phyloP scores from a whole-genome alignment of 2,113 vertebrate species.

The Echinops telfairi region DNA sequence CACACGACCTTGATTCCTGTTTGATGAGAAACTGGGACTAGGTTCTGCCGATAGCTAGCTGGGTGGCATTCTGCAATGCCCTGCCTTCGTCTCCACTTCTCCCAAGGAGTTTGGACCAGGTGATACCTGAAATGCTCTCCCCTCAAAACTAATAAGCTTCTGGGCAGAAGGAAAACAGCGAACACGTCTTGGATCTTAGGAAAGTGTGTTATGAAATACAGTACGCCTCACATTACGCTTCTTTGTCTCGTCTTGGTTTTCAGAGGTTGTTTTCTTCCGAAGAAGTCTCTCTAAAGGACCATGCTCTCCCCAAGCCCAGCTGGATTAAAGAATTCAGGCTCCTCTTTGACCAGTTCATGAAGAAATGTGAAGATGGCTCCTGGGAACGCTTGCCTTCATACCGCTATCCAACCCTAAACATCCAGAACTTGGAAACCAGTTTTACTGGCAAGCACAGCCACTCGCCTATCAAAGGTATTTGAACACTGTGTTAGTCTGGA shows the following conservation, averaged over 20 bases:
- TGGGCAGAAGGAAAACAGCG: background rate
- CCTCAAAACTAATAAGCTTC: slow-evolving; percentile 1
- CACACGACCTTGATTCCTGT: slow-evolving; percentile 3
- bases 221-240: background rate
- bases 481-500: background rate
- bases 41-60: background rate
- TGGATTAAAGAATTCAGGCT: slow-evolving; percentile 89
- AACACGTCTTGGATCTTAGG: background rate
- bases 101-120: background rate
- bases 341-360: slow-evolving; percentile 88
- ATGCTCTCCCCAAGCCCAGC: slow-evolving; percentile 89
- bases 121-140: background rate
- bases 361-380: slow-evolving; percentile 83
- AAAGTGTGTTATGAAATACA: background rate
- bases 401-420: rapidly evolving
- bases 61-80: background rate
- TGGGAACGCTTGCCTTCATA: slow-evolving; percentile 79
- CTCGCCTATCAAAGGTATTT: slow-evolving; percentile 25
- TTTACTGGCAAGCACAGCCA: slow-evolving; percentile 54
- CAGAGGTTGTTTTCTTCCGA: slow-evolving; percentile 67
- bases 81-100: slow-evolving; percentile 1
- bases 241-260: slow-evolving; percentile 38
- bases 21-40: background rate
- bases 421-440: background rate
- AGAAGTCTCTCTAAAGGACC: slow-evolving; percentile 78